Percentiles rank a stretch among this genome's conserved stretches.
phyloP scores from a whole-genome alignment of 2,797 vertebrate species.

The Martes flavigula region DNA sequence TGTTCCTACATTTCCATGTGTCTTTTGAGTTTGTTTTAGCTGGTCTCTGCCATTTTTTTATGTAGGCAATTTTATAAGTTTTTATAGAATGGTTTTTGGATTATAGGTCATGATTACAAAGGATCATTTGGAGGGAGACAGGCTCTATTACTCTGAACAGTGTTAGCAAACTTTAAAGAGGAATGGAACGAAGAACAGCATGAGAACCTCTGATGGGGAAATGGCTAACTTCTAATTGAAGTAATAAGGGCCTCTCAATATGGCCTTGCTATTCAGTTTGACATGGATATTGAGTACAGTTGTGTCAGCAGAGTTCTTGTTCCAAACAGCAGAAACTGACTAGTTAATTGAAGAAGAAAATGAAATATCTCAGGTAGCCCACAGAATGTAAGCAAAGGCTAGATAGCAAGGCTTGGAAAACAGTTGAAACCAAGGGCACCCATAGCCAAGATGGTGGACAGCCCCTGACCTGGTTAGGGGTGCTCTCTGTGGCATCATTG shows the following conservation, averaged over 20 bases:
- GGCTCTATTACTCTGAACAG: not conserved
- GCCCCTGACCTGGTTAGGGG: not conserved
- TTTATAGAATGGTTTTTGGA: not conserved
- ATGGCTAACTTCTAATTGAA: not conserved
- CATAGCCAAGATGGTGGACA: not conserved
- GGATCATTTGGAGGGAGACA: not conserved
- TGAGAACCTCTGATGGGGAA: not conserved
- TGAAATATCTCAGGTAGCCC: not conserved
- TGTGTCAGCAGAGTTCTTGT: not conserved
- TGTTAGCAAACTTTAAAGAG: not conserved
- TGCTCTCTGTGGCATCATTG: not conserved
- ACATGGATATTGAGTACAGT: not conserved
- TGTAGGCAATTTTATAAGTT: not conserved
- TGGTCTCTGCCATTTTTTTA: not conserved
- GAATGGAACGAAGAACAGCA: not conserved
- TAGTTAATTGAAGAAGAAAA: constrained; percentile 1
- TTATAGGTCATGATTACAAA: not conserved
- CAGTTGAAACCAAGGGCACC: not conserved
- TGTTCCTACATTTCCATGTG: not conserved
- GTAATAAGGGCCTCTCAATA: not conserved
- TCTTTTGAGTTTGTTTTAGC: constrained; percentile 32
- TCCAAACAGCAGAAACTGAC: not conserved
- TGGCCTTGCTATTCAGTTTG: not conserved
- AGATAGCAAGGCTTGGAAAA: not conserved
- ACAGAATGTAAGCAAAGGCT: not conserved